phyloP scores from a whole-genome alignment of 1,140 invertebrate genomes.

The Caenorhabditis latens region DNA sequence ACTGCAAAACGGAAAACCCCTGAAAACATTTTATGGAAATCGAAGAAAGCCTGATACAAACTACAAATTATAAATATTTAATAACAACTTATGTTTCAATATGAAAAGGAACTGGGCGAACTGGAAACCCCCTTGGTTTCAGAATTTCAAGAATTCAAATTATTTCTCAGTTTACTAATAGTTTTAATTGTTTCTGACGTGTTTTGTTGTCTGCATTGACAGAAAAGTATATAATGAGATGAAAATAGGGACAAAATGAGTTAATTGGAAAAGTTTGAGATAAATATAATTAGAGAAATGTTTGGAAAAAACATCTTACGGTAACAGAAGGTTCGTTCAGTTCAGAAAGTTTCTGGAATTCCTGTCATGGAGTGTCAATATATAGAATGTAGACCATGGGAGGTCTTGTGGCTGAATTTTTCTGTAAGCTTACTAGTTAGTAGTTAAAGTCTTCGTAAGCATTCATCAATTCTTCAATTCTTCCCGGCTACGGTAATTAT shows the following conservation, averaged over 20 bases:
- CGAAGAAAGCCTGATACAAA: background rate
- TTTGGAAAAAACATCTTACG: too few species aligned
- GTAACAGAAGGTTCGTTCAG: too few species aligned
- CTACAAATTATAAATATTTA: constrained; percentile 7
- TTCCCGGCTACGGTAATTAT: too few species aligned
- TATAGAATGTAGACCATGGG: too few species aligned
- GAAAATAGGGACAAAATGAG: background rate
- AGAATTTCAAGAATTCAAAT: background rate
- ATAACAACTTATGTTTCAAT: background rate
- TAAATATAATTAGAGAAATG: background rate
- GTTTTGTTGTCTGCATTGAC: constrained; percentile 15
- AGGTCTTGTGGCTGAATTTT: too few species aligned
- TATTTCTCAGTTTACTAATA: background rate
- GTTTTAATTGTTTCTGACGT: constrained; percentile 1
- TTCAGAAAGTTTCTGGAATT: too few species aligned
- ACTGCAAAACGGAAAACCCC: too few species aligned
- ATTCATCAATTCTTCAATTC: too few species aligned
- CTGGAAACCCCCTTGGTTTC: background rate
- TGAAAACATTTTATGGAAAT: background rate
- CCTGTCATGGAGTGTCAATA: too few species aligned
- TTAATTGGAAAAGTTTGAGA: background rate
- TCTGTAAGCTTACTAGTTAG: too few species aligned
- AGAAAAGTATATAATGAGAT: background rate
- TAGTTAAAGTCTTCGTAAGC: too few species aligned
- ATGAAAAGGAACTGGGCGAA: background rate